phyloP scores from a whole-genome alignment of 2,888 invertebrate genomes.

The Pandemis heparana region DNA sequence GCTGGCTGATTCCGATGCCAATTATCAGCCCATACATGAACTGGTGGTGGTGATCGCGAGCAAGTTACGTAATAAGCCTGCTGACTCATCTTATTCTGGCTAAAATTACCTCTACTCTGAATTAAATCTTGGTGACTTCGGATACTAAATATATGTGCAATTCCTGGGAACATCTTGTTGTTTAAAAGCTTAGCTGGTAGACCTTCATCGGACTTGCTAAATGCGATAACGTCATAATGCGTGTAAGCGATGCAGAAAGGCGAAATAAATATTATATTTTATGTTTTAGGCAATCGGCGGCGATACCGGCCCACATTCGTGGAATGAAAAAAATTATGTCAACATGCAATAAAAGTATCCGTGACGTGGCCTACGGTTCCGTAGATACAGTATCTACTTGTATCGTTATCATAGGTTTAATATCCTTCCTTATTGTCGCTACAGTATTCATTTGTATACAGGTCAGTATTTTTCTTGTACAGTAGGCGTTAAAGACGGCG shows the following conservation, averaged over 20 bases:
- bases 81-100: not conserved
- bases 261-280: not conserved
- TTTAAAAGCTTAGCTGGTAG: not conserved
- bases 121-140: not conserved
- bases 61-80: too few relatives aligned
- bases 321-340: slow-evolving; percentile 90
- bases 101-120: not conserved
- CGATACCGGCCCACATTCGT: slow-evolving; percentile 91
- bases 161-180: not conserved
- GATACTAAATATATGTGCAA: not conserved
- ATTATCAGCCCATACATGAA: too few relatives aligned
- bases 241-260: not conserved
- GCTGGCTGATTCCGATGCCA: too few relatives aligned
- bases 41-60: too few relatives aligned
- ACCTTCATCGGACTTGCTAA: not conserved
- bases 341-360: slow-evolving; percentile 87
- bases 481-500: too few relatives aligned
- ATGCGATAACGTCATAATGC: not conserved
- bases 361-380: slow-evolving; percentile 89
- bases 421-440: slow-evolving; percentile 91
- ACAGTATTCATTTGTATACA: slow-evolving; percentile 94
- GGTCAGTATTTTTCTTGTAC: slow-evolving; percentile 75
- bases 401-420: slow-evolving; percentile 93
- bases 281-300: slow-evolving; percentile 83
- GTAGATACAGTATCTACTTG: slow-evolving; percentile 95